phyloP scores from a whole-genome alignment of 2,797 vertebrate species.

The Paratrypauchen microcephalus region DNA sequence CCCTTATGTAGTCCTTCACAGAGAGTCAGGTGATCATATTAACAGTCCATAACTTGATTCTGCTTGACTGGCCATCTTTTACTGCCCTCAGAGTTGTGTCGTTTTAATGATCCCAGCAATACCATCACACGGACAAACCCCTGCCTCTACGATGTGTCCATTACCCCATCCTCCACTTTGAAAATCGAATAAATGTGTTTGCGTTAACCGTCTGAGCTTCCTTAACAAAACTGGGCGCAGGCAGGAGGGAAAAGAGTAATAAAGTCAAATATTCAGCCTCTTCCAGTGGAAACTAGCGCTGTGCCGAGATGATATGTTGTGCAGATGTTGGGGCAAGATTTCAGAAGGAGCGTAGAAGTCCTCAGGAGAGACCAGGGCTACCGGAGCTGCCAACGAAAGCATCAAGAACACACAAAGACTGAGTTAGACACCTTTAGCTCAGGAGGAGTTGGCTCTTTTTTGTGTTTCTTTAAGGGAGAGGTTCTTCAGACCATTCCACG shows the following conservation, averaged over 20 bases:
- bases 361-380: conserved; percentile 48
- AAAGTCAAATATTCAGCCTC: conserved; percentile 45
- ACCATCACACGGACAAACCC: conserved; percentile 20
- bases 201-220: conserved; percentile 37
- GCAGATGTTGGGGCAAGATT: conserved; percentile 74
- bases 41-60: conserved; percentile 7
- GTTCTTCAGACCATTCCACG: not conserved
- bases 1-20: not conserved
- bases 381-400: conserved; percentile 29
- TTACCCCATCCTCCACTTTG: conserved; percentile 25
- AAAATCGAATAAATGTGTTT: conserved; percentile 26
- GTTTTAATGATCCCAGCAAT: conserved; percentile 43
- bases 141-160: conserved; percentile 8
- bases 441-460: conserved; percentile 7
- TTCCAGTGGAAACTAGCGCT: conserved; percentile 62
- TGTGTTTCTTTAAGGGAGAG: not conserved
- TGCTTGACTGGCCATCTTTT: conserved; percentile 16
- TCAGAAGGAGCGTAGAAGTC: conserved; percentile 65
- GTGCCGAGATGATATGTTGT: conserved; percentile 64
- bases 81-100: conserved; percentile 15
- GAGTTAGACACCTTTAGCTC: conserved; percentile 33
- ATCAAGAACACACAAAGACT: conserved; percentile 20
- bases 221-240: conserved; percentile 23
- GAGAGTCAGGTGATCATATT: conserved; percentile 28
- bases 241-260: conserved; percentile 28